A percentile compares a stretch with the other conserved stretches of the same genome.
These are phyloP conservation scores for Leucania comma DNA, from an alignment of 2,888 invertebrate genomes.

Conservation along the genomic window DNA sequence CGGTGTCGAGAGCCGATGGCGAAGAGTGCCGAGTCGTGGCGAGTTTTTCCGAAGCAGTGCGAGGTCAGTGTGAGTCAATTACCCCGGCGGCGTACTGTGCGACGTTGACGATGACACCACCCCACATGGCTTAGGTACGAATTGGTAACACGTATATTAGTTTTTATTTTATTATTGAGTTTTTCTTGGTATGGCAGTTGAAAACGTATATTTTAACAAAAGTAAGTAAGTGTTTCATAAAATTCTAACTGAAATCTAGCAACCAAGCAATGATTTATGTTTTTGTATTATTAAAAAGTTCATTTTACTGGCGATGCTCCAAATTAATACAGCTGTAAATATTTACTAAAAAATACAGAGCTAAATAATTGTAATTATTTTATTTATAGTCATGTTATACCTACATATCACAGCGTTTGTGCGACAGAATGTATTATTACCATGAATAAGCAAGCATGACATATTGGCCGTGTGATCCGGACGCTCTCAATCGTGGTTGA, in stretches of 20 bases:
- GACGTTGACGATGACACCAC: constrained; percentile 64
- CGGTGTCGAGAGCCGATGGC: constrained; percentile 69
- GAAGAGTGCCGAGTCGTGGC: constrained; percentile 77
- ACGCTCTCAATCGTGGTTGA: constrained; percentile 86
- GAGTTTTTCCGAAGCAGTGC: constrained; percentile 85
- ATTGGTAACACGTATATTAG: constrained; percentile 6
- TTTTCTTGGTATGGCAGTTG: neutral
- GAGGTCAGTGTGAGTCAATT: constrained; percentile 93
- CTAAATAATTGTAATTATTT: constrained; percentile 9
- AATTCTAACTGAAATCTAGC: neutral
- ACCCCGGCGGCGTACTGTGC: constrained; percentile 85
- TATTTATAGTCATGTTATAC: constrained; percentile 8
- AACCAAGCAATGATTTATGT: neutral
- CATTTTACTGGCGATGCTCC: neutral
- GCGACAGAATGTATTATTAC: constrained; percentile 57
- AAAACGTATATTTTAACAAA: too few species aligned
- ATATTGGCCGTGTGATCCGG: constrained; percentile 86
- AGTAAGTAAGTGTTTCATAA: neutral
- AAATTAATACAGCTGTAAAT: neutral
- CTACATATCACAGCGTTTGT: constrained; percentile 35
- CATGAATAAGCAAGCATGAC: constrained; percentile 70
- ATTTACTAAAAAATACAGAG: neutral
- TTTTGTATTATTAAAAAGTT: neutral
- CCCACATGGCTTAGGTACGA: constrained; percentile 8
- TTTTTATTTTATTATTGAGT: neutral